A percentile compares a stretch with the other conserved stretches of the same genome.
These are phyloP conservation scores for Orius insidiosus DNA, from an alignment of 1,140 invertebrate genomes.

Conservation along the genomic window DNA sequence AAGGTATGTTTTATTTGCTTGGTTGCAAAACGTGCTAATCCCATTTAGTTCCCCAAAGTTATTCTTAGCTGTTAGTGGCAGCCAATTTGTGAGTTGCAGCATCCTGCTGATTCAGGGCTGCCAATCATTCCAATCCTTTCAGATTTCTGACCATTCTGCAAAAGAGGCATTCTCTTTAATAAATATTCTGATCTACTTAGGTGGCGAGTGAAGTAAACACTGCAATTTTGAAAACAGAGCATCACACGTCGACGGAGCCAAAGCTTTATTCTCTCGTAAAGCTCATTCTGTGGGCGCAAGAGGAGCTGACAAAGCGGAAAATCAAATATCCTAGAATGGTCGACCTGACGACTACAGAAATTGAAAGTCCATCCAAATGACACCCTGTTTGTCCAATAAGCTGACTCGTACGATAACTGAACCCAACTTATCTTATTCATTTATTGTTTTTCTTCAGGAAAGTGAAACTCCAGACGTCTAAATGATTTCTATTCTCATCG, in stretches of 20 bases:
- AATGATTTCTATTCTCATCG: too few species aligned
- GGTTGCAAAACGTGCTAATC: too few species aligned
- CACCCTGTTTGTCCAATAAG: conserved; percentile 6
- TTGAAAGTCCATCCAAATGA: conserved; percentile 52
- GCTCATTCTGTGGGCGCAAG: conserved; percentile 87
- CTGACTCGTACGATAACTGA: not conserved
- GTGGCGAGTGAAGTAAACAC: conserved; percentile 95
- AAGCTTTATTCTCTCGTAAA: conserved; percentile 82
- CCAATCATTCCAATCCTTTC: not conserved
- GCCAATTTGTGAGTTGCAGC: not conserved
- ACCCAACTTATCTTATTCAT: too few species aligned
- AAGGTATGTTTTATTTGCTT: conserved; percentile 61
- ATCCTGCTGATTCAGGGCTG: not conserved
- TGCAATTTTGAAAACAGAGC: conserved; percentile 82
- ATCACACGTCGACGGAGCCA: conserved; percentile 71
- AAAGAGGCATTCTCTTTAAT: too few species aligned
- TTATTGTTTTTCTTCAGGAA: too few species aligned
- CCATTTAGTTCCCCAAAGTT: too few species aligned
- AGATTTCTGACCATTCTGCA: not conserved
- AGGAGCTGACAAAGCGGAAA: conserved; percentile 85
- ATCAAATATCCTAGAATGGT: conserved; percentile 86
- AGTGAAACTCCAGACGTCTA: too few species aligned
- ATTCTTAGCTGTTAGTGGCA: too few species aligned
- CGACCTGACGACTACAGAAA: conserved; percentile 60
- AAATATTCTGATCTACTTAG: conserved; percentile 31